These are phyloP conservation scores for Noctua pronuba DNA, from an alignment of 2,888 invertebrate species.

Conservation along the genomic window DNA sequence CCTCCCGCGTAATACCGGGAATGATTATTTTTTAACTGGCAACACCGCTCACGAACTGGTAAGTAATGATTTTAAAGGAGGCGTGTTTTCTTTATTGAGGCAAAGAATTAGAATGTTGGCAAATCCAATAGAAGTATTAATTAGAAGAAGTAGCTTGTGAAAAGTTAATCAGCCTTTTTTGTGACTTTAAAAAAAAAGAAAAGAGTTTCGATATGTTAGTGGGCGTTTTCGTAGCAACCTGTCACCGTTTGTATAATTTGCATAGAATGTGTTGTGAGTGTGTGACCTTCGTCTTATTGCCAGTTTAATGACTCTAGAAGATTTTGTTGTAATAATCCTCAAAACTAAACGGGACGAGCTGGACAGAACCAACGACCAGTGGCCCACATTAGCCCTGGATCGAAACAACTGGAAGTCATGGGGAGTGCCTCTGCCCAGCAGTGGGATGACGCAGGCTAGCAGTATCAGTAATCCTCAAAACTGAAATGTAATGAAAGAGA, in stretches of 20 bases:
- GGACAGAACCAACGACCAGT: too few relatives aligned
- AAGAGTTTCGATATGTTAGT: neutral
- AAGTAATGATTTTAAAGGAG: slow-evolving; percentile 52
- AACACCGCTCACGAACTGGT: slow-evolving; percentile 28
- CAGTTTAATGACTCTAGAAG: slow-evolving; percentile 4
- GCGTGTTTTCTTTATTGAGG: slow-evolving; percentile 30
- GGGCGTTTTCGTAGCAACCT: slow-evolving; percentile 9
- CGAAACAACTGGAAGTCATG: too few relatives aligned
- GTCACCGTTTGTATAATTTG: neutral
- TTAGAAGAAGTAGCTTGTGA: slow-evolving; percentile 6
- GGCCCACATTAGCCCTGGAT: too few relatives aligned
- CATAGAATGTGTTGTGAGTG: neutral
- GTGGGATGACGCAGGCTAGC: too few relatives aligned
- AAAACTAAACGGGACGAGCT: too few relatives aligned
- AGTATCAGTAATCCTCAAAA: too few relatives aligned
- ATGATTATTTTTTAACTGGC: slow-evolving; percentile 37
- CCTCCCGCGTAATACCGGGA: slow-evolving; percentile 64
- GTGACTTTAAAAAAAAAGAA: neutral
- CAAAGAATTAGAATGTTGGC: slow-evolving; percentile 33
- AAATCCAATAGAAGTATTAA: slow-evolving; percentile 9
- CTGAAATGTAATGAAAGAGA: slow-evolving; percentile 56
- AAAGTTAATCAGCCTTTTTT: neutral
- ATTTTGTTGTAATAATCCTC: neutral
- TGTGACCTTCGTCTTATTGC: too few relatives aligned
- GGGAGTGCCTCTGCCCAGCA: too few relatives aligned